Evolutionary conservation across 2,113 vertebrate species (phyloP).

Genomic region (Hypanus sabinus): DNA sequence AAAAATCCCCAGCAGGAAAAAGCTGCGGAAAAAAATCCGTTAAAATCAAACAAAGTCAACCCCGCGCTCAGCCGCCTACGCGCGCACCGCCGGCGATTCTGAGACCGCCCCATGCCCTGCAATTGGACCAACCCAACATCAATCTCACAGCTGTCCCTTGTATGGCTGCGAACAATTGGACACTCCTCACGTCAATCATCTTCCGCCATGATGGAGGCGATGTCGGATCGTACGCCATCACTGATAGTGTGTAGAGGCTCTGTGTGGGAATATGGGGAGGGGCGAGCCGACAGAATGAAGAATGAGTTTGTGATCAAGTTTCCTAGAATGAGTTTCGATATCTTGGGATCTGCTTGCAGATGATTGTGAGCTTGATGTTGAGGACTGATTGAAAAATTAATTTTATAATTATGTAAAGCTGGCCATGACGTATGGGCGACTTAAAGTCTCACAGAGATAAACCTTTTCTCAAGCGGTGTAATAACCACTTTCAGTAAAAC

Average conservation of each 20-base stretch:
- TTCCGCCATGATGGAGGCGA: neutral
- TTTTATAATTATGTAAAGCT: no score
- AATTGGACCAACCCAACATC: neutral
- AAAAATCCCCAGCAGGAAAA: neutral
- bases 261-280: neutral
- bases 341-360: neutral
- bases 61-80: constrained; percentile 25
- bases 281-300: neutral
- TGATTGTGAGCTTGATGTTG: neutral
- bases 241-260: neutral
- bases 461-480: no score
- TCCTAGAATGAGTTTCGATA: neutral
- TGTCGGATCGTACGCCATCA: neutral
- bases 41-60: constrained; percentile 38
- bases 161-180: neutral
- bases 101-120: neutral
- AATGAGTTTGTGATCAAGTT: neutral
- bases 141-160: neutral
- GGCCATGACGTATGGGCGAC: no score
- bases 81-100: neutral
- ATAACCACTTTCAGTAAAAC: no score
- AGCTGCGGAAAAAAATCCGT: neutral
- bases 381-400: neutral
- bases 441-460: no score
- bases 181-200: neutral